These are phyloP conservation scores for Himalopsyche japonica DNA, from an alignment of 2,888 invertebrate genomes.

Conservation along the genomic window DNA sequence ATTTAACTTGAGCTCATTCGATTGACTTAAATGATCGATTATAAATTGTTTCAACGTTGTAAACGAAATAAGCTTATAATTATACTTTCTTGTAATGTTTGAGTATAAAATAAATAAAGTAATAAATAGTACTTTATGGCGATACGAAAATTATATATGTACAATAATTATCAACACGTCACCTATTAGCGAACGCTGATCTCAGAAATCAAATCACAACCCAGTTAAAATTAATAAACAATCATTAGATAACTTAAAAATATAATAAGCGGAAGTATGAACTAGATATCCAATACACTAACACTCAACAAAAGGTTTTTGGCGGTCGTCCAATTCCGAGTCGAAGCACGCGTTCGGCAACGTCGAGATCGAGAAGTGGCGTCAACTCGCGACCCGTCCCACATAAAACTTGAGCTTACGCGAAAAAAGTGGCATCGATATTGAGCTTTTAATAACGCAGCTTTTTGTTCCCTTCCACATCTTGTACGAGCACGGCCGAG, in stretches of 20 bases:
- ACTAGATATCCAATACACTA: background rate
- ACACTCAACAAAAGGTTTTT: background rate
- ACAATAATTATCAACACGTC: too few species aligned
- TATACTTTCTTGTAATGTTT: too few species aligned
- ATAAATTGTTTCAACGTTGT: too few species aligned
- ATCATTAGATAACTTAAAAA: background rate
- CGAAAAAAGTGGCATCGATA: background rate
- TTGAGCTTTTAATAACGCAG: background rate
- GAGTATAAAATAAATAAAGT: too few species aligned
- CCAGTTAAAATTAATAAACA: background rate
- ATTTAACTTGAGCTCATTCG: too few species aligned
- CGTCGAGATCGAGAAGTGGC: background rate
- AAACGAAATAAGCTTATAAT: too few species aligned
- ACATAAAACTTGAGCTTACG: background rate
- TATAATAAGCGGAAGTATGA: background rate
- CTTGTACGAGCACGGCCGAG: too few species aligned
- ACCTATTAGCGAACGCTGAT: too few species aligned
- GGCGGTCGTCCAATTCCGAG: background rate
- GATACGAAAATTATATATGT: too few species aligned
- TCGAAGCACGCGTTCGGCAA: background rate
- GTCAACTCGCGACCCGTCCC: background rate
- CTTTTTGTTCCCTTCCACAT: background rate
- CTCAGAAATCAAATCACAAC: too few species aligned
- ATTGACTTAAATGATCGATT: too few species aligned
- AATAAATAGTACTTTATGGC: too few species aligned